A percentile compares a stretch with the other conserved stretches of the same genome.
Evolutionary conservation across 2,888 invertebrate genomes (phyloP).

Genomic region (Nineta flava): DNA sequence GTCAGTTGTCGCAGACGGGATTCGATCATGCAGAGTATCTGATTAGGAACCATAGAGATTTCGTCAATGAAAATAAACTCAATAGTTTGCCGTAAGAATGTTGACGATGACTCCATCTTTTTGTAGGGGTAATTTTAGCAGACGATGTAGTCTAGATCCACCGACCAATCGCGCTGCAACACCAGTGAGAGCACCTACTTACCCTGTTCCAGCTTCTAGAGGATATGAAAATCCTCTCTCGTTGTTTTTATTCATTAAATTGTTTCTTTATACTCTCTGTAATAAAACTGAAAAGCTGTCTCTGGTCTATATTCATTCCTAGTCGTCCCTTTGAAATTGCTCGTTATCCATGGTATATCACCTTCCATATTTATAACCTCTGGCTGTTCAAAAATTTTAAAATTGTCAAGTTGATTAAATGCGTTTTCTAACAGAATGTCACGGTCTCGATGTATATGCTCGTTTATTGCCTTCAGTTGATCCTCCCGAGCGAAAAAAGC

Average conservation of each 20-base stretch:
- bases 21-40: conserved; percentile 17
- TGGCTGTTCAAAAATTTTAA: conserved; percentile 12
- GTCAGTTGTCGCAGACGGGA: conserved; percentile 12
- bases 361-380: conserved; percentile 6
- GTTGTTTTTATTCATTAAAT: conserved; percentile 5
- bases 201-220: conserved; percentile 11
- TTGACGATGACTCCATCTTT: conserved; percentile 14
- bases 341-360: conserved; percentile 11
- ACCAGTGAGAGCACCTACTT: conserved; percentile 16
- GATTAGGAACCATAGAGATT: conserved; percentile 17
- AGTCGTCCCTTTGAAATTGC: conserved; percentile 10
- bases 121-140: conserved; percentile 16
- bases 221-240: conserved; percentile 10
- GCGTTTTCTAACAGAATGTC: conserved; percentile 15
- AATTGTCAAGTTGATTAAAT: conserved; percentile 16
- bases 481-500: conserved; percentile 14
- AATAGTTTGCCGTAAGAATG: conserved; percentile 17
- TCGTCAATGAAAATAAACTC: conserved; percentile 16
- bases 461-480: conserved; percentile 10
- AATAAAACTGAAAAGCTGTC: conserved; percentile 5
- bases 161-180: conserved; percentile 18
- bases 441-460: conserved; percentile 13
- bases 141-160: conserved; percentile 6
- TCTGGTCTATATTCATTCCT: conserved; percentile 9
- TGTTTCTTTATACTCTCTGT: conserved; percentile 12